phyloP scores from a whole-genome alignment of 1,140 invertebrate genomes.

The Listronotus oregonensis region DNA sequence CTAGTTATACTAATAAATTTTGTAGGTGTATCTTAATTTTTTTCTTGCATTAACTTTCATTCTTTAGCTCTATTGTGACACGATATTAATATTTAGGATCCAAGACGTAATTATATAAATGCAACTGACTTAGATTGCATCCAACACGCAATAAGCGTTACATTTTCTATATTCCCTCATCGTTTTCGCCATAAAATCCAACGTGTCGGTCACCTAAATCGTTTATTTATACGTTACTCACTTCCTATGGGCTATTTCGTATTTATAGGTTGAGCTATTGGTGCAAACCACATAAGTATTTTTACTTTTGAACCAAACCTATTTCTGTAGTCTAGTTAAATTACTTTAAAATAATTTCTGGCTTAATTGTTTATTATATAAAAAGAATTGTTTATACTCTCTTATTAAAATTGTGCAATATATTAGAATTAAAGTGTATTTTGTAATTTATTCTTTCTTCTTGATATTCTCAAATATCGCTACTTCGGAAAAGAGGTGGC shows the following conservation, averaged over 20 bases:
- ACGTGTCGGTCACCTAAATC: constrained; percentile 39
- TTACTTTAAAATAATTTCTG: background rate
- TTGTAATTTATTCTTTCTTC: too few species aligned
- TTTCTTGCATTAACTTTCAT: too few species aligned
- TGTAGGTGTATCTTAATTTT: too few species aligned
- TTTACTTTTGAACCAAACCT: background rate
- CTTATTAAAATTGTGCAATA: background rate
- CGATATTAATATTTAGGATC: background rate
- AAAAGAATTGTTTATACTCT: too few species aligned
- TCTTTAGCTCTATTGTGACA: too few species aligned
- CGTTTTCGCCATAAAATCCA: constrained; percentile 33
- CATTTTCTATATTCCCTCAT: constrained; percentile 28
- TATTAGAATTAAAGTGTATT: background rate
- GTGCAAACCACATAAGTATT: constrained; percentile 6
- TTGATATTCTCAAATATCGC: too few species aligned
- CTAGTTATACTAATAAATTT: too few species aligned
- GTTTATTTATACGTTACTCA: constrained; percentile 36
- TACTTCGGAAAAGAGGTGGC: too few species aligned
- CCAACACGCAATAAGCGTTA: constrained; percentile 29
- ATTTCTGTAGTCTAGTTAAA: background rate
- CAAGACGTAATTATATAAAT: constrained; percentile 12
- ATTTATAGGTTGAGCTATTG: constrained; percentile 12
- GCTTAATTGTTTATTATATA: too few species aligned
- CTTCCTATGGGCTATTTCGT: constrained; percentile 31
- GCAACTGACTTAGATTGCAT: constrained; percentile 24